Percentiles rank a stretch among this genome's conserved stretches.
phyloP scores from a whole-genome alignment of 2,797 vertebrate species.

The Otus scops region DNA sequence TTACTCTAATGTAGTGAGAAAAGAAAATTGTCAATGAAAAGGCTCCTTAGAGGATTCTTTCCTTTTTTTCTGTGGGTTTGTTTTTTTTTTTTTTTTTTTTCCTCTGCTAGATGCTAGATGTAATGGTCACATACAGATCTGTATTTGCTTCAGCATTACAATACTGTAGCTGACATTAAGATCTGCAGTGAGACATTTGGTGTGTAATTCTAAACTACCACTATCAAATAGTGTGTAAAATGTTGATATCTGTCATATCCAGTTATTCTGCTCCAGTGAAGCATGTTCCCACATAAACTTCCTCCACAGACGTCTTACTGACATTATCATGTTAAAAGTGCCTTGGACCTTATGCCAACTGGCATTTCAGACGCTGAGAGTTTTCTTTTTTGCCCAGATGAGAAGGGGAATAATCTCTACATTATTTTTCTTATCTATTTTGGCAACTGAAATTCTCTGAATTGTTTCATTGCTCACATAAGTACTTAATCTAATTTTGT shows the following conservation, averaged over 20 bases:
- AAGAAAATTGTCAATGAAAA: not conserved
- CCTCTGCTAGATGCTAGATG: not conserved
- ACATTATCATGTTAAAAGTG: not conserved
- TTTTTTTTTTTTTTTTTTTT: not conserved
- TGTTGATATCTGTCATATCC: not conserved
- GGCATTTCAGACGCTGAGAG: not conserved
- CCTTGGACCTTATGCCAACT: not conserved
- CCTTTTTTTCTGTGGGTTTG: not conserved
- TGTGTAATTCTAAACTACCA: not conserved
- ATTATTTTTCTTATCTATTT: not conserved
- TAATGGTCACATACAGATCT: not conserved
- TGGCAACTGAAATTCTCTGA: not conserved
- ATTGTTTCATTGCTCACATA: not conserved
- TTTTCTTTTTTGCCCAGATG: not conserved
- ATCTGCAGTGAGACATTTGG: not conserved
- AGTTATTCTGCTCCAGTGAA: not conserved
- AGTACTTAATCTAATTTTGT: not conserved
- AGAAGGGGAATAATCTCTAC: not conserved
- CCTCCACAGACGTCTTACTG: not conserved
- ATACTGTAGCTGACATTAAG: not conserved
- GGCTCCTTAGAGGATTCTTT: not conserved
- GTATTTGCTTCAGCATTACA: not conserved
- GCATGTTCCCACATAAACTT: not conserved
- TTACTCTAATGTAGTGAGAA: not conserved
- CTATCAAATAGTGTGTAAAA: not conserved